Conservation (phyloP, 1,140 invertebrate genomes). For the Chionoecetes opilio region DNA sequence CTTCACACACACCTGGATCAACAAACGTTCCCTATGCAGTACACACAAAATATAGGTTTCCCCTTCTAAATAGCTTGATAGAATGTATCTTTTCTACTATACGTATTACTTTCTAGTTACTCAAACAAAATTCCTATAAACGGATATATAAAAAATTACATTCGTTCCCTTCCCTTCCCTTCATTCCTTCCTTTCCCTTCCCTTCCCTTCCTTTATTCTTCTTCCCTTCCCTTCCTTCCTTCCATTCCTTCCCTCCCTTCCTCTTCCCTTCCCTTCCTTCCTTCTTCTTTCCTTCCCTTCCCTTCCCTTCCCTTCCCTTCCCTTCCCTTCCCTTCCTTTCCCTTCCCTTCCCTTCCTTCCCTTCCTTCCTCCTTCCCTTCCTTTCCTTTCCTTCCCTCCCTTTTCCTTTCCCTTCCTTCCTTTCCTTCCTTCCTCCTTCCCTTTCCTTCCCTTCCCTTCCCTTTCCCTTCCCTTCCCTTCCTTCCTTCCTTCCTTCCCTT, state of each 20-base stretch:
- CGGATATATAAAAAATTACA: no score
- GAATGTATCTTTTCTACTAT: no score
- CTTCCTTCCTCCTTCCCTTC: not conserved
- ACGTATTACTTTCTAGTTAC: no score
- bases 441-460: not conserved
- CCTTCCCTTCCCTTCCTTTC: not conserved
- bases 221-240: not conserved
- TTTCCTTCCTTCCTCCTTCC: not conserved
- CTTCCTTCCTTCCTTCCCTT: not conserved
- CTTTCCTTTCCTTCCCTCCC: not conserved
- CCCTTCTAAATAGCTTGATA: no score
- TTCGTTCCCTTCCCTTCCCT: no score
- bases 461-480: not conserved
- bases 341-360: not conserved
- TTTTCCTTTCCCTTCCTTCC: not conserved
- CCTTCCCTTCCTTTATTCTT: no score
- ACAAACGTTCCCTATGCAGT: no score
- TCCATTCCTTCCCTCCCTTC: not conserved
- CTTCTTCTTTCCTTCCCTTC: not conserved
- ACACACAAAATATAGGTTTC: no score
- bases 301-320: not conserved
- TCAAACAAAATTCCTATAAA: no score
- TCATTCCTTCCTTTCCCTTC: constrained; percentile 33
- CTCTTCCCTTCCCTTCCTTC: not conserved
- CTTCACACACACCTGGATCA: no score